Percentiles rank a stretch among this genome's conserved stretches.
Conservation (phyloP, 2,888 invertebrate species). For the Galerucella nymphaeae region DNA sequence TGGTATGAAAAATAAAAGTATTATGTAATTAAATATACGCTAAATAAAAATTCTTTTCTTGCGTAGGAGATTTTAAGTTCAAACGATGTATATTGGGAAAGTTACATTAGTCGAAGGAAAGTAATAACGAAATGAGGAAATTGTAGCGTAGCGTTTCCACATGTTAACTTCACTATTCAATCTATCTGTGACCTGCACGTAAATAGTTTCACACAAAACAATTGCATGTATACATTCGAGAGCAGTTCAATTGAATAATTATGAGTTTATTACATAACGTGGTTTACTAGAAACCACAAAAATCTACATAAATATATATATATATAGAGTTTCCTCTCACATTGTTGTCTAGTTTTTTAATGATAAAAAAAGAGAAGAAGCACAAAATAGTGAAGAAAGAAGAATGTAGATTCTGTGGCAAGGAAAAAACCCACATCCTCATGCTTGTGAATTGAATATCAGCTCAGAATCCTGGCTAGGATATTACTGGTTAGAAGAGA, state of each 20-base stretch:
- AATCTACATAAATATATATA: not conserved
- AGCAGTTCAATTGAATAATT: not conserved
- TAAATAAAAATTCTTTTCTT: not conserved
- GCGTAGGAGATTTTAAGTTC: not conserved
- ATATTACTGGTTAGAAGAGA: too few species aligned
- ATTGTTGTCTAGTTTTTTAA: not conserved
- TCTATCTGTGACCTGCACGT: not conserved
- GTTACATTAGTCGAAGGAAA: not conserved
- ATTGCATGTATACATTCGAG: not conserved
- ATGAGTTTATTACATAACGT: not conserved
- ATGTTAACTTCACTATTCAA: not conserved
- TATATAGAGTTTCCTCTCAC: not conserved
- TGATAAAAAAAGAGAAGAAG: too few species aligned
- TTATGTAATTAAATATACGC: not conserved
- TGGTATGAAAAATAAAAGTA: not conserved
- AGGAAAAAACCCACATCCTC: too few species aligned
- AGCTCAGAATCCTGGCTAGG: too few species aligned
- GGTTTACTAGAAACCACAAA: not conserved
- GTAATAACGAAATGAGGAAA: constrained; percentile 1
- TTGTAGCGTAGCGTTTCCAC: not conserved
- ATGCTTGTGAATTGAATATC: too few species aligned
- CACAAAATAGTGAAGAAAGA: too few species aligned
- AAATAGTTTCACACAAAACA: not conserved
- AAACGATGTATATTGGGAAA: not conserved
- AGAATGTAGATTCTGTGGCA: too few species aligned